Evolutionary conservation across 1,140 invertebrate species (phyloP).

Genomic region (Ylistrum balloti): DNA sequence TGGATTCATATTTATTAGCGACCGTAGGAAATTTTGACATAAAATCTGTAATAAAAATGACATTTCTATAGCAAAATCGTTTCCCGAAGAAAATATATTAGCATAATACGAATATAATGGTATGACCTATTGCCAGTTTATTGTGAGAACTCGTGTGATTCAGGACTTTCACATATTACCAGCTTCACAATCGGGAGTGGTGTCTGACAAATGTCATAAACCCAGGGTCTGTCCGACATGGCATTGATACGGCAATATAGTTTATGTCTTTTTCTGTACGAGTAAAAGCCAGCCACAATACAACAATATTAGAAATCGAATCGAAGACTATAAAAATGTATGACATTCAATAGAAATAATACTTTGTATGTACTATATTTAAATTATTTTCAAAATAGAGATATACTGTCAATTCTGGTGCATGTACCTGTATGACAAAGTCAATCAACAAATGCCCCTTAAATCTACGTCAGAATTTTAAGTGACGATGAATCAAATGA

Average conservation of each 20-base stretch:
- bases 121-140: background rate
- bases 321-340: too few species aligned
- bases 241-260: background rate
- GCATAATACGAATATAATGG: slow-evolving; percentile 35
- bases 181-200: background rate
- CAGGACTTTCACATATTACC: slow-evolving; percentile 18
- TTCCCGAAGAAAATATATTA: background rate
- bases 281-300: too few species aligned
- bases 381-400: too few species aligned
- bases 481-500: too few species aligned
- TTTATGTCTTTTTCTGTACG: too few species aligned
- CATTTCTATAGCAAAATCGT: slow-evolving; percentile 2
- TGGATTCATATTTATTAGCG: background rate
- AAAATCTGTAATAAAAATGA: background rate
- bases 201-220: slow-evolving; percentile 8
- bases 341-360: too few species aligned
- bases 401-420: too few species aligned
- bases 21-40: slow-evolving; percentile 4
- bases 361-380: too few species aligned
- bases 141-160: slow-evolving; percentile 15
- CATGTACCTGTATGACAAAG: too few species aligned
- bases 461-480: too few species aligned
- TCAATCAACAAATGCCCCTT: too few species aligned
- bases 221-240: background rate
- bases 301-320: too few species aligned